Evolutionary conservation across 2,113 vertebrate species (phyloP).

Genomic region (Thamnophis sirtalis): DNA sequence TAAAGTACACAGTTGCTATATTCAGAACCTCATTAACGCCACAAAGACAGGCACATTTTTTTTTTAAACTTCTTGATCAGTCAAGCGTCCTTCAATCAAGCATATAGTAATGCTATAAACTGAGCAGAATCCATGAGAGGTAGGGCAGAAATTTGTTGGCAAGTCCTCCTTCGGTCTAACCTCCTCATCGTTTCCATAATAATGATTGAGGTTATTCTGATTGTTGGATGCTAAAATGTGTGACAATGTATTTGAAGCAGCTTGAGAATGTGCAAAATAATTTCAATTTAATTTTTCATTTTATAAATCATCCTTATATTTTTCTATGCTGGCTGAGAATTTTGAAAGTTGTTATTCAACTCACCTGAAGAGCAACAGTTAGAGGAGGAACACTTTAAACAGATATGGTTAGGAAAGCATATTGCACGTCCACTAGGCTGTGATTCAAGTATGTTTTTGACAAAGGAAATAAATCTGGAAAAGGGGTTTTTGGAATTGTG

Average conservation of each 20-base stretch:
- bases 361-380: not conserved
- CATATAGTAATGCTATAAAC: not conserved
- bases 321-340: not conserved
- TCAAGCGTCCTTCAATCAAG: not conserved
- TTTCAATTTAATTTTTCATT: not conserved
- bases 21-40: not conserved
- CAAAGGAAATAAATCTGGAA: conserved; percentile 2
- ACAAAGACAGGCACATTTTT: not conserved
- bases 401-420: conserved; percentile 30
- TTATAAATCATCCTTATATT: not conserved
- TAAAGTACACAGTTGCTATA: not conserved
- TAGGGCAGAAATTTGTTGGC: not conserved
- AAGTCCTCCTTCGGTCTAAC: not conserved
- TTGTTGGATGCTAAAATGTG: not conserved
- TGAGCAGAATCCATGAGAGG: not conserved
- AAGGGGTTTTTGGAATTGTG: fast-evolving
- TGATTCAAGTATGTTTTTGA: conserved; percentile 22
- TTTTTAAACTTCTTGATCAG: not conserved
- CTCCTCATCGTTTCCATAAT: not conserved
- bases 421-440: conserved; percentile 5
- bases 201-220: not conserved
- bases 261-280: not conserved
- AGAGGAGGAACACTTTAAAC: not conserved
- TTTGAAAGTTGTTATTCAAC: not conserved
- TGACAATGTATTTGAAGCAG: not conserved